Conservation (phyloP, 1,140 invertebrate genomes). For the Pseudomyrmex pallidus region DNA sequence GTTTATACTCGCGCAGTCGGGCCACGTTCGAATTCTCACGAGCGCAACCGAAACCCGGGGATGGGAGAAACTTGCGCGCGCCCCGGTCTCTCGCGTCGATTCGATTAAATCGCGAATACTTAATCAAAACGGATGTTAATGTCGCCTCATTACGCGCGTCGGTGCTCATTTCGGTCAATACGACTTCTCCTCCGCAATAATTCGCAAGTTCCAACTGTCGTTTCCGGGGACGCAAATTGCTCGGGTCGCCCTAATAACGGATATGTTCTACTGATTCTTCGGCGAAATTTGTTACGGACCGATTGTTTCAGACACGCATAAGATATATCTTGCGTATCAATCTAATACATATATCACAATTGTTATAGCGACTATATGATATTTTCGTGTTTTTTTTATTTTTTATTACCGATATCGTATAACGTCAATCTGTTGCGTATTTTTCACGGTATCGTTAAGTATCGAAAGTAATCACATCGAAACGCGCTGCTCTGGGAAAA, state of each 20-base stretch:
- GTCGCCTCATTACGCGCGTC: constrained; percentile 34
- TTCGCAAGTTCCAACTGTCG: constrained; percentile 25
- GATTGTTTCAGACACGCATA: not conserved
- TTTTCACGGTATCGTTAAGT: not conserved
- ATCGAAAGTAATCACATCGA: not conserved
- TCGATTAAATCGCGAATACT: constrained; percentile 67
- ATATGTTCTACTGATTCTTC: constrained; percentile 3
- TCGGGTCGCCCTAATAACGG: not conserved
- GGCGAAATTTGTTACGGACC: not conserved
- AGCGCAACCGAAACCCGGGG: constrained; percentile 55
- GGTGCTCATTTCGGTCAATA: constrained; percentile 30
- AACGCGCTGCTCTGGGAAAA: not conserved
- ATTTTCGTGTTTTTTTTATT: too few relatives aligned
- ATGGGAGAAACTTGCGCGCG: constrained; percentile 38
- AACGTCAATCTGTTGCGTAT: too few relatives aligned
- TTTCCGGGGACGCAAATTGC: constrained; percentile 4
- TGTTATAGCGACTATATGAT: too few relatives aligned
- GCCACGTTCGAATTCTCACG: constrained; percentile 73
- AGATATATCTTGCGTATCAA: too few relatives aligned
- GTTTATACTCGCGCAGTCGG: constrained; percentile 57
- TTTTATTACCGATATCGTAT: too few relatives aligned
- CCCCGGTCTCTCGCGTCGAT: constrained; percentile 1
- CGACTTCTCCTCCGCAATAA: not conserved
- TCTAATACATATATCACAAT: too few relatives aligned
- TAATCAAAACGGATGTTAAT: constrained; percentile 53